A percentile compares a stretch with the other conserved stretches of the same genome.
phyloP scores from a whole-genome alignment of 1,140 invertebrate species.

The Papilio dardanus region DNA sequence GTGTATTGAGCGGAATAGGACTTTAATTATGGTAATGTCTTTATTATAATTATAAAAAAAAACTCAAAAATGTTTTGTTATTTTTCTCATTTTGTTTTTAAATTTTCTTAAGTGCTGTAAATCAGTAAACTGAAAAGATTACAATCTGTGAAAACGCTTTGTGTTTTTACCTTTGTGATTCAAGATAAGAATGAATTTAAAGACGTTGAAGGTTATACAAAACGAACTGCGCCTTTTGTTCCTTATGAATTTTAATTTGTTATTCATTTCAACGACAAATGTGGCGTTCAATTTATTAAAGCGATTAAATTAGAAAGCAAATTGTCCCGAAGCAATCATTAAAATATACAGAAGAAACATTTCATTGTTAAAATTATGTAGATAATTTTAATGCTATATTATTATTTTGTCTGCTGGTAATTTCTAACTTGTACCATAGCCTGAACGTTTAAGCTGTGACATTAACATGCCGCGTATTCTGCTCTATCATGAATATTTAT shows the following conservation, averaged over 20 bases:
- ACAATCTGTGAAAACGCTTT: constrained; percentile 15
- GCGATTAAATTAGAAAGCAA: background rate
- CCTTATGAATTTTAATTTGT: constrained; percentile 13
- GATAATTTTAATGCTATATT: background rate
- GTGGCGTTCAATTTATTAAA: constrained; percentile 12
- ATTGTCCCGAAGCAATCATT: background rate
- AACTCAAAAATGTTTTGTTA: background rate
- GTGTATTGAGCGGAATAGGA: constrained; percentile 28
- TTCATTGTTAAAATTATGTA: background rate
- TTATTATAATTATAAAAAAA: background rate
- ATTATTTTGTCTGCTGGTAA: constrained; percentile 6
- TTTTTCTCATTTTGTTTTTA: background rate
- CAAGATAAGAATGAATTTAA: constrained; percentile 1
- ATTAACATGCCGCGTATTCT: constrained; percentile 71
- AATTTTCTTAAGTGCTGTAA: background rate
- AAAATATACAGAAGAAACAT: background rate
- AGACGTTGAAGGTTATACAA: constrained; percentile 16
- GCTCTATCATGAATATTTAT: constrained; percentile 77
- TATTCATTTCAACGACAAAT: constrained; percentile 14
- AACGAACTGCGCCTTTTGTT: background rate
- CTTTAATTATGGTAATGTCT: background rate
- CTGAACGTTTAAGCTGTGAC: constrained; percentile 62
- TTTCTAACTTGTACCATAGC: constrained; percentile 46
- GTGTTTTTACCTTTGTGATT: constrained; percentile 18
- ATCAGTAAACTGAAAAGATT: constrained; percentile 2